A percentile compares a stretch with the other conserved stretches of the same genome.
Conservation (phyloP, 1,140 invertebrate species). For the Laupala kohalensis region DNA sequence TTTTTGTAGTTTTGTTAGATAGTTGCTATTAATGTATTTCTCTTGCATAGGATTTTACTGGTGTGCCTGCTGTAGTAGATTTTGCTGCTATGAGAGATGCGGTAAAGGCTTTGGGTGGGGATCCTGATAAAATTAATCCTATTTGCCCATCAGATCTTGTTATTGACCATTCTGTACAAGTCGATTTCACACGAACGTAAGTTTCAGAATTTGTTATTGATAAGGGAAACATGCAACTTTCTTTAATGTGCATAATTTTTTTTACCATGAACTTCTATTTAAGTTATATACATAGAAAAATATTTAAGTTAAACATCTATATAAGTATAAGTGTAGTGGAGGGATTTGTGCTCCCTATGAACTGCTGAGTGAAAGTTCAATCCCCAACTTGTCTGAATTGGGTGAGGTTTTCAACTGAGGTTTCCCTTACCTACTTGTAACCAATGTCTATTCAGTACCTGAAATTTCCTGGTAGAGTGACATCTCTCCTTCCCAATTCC, state of each 20-base stretch:
- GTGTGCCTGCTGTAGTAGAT: conserved; percentile 96
- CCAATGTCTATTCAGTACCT: too few relatives aligned
- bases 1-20: too few relatives aligned
- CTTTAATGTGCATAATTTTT: not conserved
- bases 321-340: too few relatives aligned
- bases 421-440: too few relatives aligned
- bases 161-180: conserved; percentile 97
- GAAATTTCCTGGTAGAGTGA: too few relatives aligned
- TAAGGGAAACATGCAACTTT: not conserved
- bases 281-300: not conserved
- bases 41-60: conserved; percentile 66
- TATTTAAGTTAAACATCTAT: not conserved
- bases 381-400: too few relatives aligned
- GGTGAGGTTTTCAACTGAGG: too few relatives aligned
- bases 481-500: too few relatives aligned
- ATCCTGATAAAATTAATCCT: conserved; percentile 92
- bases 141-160: conserved; percentile 94
- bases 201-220: conserved; percentile 21
- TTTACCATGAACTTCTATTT: not conserved
- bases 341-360: too few relatives aligned
- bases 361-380: too few relatives aligned
- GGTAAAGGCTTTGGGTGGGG: conserved; percentile 68
- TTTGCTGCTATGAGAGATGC: conserved; percentile 98
- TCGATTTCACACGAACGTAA: conserved; percentile 82
- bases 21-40: conserved; percentile 15